Percentiles rank a stretch among this genome's conserved stretches.
These are phyloP conservation scores for Eumeta japonica DNA, from an alignment of 1,140 invertebrate species.

Conservation along the genomic window DNA sequence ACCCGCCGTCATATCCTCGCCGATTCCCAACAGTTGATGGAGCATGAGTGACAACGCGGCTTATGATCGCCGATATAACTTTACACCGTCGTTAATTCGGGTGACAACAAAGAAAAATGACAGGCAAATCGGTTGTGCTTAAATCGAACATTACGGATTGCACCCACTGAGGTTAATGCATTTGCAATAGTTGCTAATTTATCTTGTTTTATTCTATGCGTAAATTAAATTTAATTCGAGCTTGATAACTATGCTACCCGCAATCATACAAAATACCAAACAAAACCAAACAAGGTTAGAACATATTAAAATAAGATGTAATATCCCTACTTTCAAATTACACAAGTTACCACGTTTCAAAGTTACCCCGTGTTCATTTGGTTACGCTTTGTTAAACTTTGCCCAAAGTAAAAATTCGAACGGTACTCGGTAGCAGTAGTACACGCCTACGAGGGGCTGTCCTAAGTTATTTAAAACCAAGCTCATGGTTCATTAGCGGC, in stretches of 20 bases:
- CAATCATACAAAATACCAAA: too few species aligned
- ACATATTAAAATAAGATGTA: too few species aligned
- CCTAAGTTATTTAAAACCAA: conserved; percentile 51
- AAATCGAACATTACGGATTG: too few species aligned
- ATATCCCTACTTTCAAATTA: too few species aligned
- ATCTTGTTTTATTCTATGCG: too few species aligned
- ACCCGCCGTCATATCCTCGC: conserved; percentile 49
- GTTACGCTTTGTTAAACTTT: conserved; percentile 42
- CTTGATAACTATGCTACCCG: too few species aligned
- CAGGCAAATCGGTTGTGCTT: too few species aligned
- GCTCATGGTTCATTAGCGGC: conserved; percentile 56
- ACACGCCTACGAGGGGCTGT: conserved; percentile 35
- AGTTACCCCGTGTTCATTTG: conserved; percentile 30
- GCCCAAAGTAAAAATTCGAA: conserved; percentile 44
- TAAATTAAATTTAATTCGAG: too few species aligned
- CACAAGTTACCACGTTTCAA: conserved; percentile 33
- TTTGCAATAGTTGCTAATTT: too few species aligned
- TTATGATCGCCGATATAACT: conserved; percentile 36
- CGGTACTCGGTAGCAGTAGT: conserved; percentile 22
- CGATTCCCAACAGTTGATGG: conserved; percentile 53
- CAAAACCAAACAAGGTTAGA: too few species aligned
- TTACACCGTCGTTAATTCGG: conserved; percentile 50
- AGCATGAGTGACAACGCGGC: conserved; percentile 52
- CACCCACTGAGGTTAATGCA: too few species aligned
- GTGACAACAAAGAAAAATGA: too few species aligned